Base-by-base conservation (phyloP, 2,797 vertebrate genomes). In the Cuculus canorus region DNA sequence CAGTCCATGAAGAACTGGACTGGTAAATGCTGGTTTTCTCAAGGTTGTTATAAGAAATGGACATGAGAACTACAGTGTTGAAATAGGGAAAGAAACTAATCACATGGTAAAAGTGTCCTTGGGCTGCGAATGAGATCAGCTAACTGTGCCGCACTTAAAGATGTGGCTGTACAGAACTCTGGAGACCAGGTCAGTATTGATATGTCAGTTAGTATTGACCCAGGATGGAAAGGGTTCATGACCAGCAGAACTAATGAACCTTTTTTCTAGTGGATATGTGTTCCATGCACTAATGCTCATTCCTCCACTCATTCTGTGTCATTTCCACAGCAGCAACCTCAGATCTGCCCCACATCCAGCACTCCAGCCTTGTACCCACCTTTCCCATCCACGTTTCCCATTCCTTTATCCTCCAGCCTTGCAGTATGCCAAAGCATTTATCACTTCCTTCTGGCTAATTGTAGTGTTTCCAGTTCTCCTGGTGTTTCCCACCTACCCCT, bases 71-170 rank as follows among this genome's bases (percentile, higher is more conserved):
- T 52, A 60, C 47, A 57, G 30, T 59, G 37, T 21, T 76, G 30
- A 90, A 93, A 88, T 6, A 91, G 37, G n/a, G 59, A 60, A 92
- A 90, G 66, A 90, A 94, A 86, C 15, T 9, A 77, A 53, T 60
- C 41, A 39, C 41, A 33, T 54, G 25, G 65, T 78, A 23, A 60
- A 78, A 61, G 72, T 68, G 53, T 72, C 27, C 52, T 33, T 8
- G 15, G 54, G 43, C 54, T 82, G 48, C 77, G 83, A 79, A 56
- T 72, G 35, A 79, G 77, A 72, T 81, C 59, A 52, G 35, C 56
- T 64, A 56, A 56, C 53, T 45, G 30, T 85, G 57, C 57, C 82
- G 53, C 52, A 7, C 43, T 90, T 25, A 43, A 28, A 80, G 54
- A 43, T 48, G 61, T 0, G 10, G 32, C 50, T 76, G 27, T 39